A percentile compares a stretch with the other conserved stretches of the same genome.
Conservation (phyloP, 2,113 vertebrate genomes). For the Melanocharis versteri region DNA sequence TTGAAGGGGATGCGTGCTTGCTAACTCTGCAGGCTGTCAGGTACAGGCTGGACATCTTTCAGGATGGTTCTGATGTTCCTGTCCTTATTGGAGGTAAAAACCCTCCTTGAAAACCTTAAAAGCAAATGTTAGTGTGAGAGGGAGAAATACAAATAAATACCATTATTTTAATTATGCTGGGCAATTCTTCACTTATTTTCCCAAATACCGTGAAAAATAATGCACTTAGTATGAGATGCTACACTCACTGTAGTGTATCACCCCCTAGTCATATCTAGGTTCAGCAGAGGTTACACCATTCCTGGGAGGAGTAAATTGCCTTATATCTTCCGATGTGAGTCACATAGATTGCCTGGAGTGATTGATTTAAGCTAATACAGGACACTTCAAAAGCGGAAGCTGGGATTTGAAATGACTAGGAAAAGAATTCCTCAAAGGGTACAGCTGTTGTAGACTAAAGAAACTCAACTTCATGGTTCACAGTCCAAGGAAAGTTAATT, state of each 20-base stretch:
- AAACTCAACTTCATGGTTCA: not conserved
- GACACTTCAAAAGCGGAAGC: not conserved
- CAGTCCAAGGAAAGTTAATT: not conserved
- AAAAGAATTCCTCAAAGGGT: not conserved
- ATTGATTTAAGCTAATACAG: not conserved
- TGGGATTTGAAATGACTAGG: not conserved
- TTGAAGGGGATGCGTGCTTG: not conserved
- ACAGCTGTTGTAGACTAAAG: not conserved
- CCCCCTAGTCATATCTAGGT: not conserved
- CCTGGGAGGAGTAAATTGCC: not conserved
- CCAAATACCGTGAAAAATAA: not conserved
- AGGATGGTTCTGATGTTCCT: not conserved
- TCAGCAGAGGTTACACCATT: not conserved
- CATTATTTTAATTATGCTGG: not conserved
- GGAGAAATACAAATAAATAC: not conserved
- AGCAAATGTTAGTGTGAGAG: not conserved
- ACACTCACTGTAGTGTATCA: not conserved
- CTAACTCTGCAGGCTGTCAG: not conserved
- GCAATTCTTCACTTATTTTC: not conserved
- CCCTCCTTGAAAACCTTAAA: not conserved
- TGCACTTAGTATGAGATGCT: not conserved
- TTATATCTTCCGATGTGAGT: not conserved
- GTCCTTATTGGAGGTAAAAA: not conserved
- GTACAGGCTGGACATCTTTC: not conserved
- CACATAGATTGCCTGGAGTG: not conserved